Base-by-base conservation (phyloP, 2,888 invertebrate species). In the Meteorus colon region DNA sequence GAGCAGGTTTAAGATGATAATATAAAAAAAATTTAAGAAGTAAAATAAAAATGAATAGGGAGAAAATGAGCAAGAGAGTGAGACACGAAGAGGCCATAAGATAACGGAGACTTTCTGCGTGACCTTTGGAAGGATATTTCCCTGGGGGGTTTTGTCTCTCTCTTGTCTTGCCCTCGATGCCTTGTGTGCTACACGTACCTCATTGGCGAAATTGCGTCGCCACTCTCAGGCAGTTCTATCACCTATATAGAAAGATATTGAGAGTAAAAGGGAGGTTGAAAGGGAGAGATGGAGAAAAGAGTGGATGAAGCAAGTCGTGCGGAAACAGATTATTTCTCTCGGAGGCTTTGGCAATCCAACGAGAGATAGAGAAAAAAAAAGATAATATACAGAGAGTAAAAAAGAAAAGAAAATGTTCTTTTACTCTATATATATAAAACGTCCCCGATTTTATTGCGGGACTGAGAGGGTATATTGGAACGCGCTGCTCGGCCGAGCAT, bases 321-420 rank as follows among this genome's bases (percentile, higher is more conserved):
- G 79, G 75, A 79, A 80, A 80, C 76, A 74, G 78, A 80, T 80
- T 81, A 78, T 81, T 80, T 78, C 71, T 77, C 75, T 72, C 31
- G 31, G 31, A 72, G 41, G 62, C 62, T 72, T 63, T 63, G 62
- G 72, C 27, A 72, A 63, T 62, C 63, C 45, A 12, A 62, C 8
- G 62, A 59, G 62, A 48, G 63, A 45, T 45, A 63, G 41, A 62
- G 19, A 29, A 34, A n/a, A 71, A n/a, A 29, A 27, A 59, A 60
- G 34, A 34, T 6, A 60, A 60, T 27, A 60, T 12, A 60, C 29
- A 29, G 29, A 60, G 29, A 12, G 16, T 10, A 60, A 12, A 27
- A 60, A 29, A 60, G 12, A 16, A n/a, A 37, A 68, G 24, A 45
- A 41, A 27, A 60, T 41, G 34, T 41, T 12, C 8, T 12, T 6